Evolutionary conservation across 2,888 invertebrate species (phyloP).

Genomic region (Horisme vitalbata): DNA sequence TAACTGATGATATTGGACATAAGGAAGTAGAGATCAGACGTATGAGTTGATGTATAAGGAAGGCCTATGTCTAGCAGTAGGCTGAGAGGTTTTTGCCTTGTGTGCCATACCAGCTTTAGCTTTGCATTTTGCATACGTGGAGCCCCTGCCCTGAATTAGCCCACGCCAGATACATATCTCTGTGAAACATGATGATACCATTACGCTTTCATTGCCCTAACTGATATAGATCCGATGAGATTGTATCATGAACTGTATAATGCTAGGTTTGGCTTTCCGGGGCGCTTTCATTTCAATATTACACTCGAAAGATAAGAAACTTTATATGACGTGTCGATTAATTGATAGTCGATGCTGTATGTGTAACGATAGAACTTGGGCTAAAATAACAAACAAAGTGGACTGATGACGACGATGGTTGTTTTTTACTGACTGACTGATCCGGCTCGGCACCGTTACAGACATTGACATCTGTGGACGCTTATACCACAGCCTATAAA

Average conservation of each 20-base stretch:
- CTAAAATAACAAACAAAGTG: not conserved
- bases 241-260: conserved; percentile 22
- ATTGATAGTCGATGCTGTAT: not conserved
- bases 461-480: too few relatives aligned
- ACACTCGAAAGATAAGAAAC: conserved; percentile 5
- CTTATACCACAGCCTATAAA: too few relatives aligned
- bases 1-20: too few relatives aligned
- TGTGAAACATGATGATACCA: conserved; percentile 42
- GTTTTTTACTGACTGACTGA: too few relatives aligned
- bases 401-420: too few relatives aligned
- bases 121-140: too few relatives aligned
- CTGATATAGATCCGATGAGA: conserved; percentile 29
- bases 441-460: too few relatives aligned
- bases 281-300: conserved; percentile 10
- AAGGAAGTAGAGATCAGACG: too few relatives aligned
- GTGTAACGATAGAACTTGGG: not conserved
- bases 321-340: not conserved
- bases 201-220: conserved; percentile 41
- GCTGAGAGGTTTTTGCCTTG: too few relatives aligned
- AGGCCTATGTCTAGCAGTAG: too few relatives aligned
- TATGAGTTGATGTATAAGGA: too few relatives aligned
- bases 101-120: too few relatives aligned
- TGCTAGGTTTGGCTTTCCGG: conserved; percentile 15
- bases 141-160: conserved; percentile 9
- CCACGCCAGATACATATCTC: conserved; percentile 37